Evolutionary conservation across 2,888 invertebrate genomes (phyloP), one percentile per base, ranked within the genome.

Genomic region (Ryuthela nishihirai): DNA sequence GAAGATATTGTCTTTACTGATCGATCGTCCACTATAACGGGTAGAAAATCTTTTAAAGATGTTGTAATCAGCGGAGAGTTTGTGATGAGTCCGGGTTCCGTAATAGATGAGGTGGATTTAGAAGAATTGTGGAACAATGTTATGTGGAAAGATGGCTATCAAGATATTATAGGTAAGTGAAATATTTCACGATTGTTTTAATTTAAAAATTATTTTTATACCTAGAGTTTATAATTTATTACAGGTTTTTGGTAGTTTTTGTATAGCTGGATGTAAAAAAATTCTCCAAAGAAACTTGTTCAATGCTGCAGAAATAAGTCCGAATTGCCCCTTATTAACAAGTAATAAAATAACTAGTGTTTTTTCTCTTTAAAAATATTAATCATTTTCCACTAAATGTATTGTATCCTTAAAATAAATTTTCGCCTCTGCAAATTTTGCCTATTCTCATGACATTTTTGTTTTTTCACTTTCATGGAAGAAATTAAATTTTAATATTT

Each of bases 71-170:
- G 40, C 23, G 5, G 17, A 4, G 17, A 15, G 1, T 12, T 34
- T 9, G 29, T 54, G 12, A 43, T 64, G 52, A 36, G 9, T 6
- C 23, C 34, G 25, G 49, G 55, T 2, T 38, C 56, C 6, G 49
- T 49, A 6, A 48, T 62, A 9, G 52, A 62, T 38, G 54, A 49
- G 3, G 25, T 64, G 1, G 56, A 65, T 46, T 1, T 65, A 15
- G 44, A 12, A 1, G 56, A 64, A 25, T 36, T 64, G 25, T 65
- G 62, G 62, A 29, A 40, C 1, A 53, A 65, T 26, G 34, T 52
- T 1, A 18, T 65, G 36, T 64, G 64, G 60, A 39, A 26, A 12
- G 47, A 56, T 38, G 62, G 44, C 1, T n/a, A 40, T 32, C 60
- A 65, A 39, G 43, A 42, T 10, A 48, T 65, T 17, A 39, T 7